phyloP scores from a whole-genome alignment of 2,797 vertebrate species.

The Synaphobranchus kaupii region DNA sequence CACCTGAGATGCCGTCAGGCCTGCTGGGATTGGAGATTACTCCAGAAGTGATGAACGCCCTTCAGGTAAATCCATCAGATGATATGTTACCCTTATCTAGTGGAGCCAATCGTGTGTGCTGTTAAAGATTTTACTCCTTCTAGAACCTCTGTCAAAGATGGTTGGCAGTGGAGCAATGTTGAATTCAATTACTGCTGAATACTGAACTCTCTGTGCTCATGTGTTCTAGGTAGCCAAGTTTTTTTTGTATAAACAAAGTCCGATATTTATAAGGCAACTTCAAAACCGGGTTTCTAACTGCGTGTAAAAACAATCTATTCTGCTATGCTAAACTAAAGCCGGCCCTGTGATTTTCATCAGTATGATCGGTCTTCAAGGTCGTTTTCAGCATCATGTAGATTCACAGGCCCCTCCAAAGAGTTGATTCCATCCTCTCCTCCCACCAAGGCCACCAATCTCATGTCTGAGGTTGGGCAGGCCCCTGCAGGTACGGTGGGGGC shows the following conservation, averaged over 20 bases:
- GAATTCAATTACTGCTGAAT: not conserved
- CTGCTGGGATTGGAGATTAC: constrained; percentile 82
- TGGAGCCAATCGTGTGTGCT: not conserved
- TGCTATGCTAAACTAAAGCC: not conserved
- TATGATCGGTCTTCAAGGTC: not conserved
- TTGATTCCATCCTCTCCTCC: constrained; percentile 16
- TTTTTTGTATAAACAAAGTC: not conserved
- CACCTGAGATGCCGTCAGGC: constrained; percentile 71
- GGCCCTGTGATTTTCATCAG: not conserved
- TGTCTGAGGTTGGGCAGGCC: constrained; percentile 56
- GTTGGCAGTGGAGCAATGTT: not conserved
- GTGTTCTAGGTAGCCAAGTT: not conserved
- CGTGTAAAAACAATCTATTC: not conserved
- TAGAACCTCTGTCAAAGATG: not conserved
- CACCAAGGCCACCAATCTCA: constrained; percentile 57
- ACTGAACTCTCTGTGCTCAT: not conserved
- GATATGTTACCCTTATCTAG: not conserved
- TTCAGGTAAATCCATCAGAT: constrained; percentile 74
- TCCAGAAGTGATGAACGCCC: constrained; percentile 77
- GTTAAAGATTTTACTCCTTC: not conserved
- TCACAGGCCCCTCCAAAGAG: not conserved
- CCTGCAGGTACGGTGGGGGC: constrained; percentile 46
- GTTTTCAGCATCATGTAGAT: not conserved
- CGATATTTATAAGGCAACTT: too few species aligned
- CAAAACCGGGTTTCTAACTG: not conserved